Base-by-base conservation (phyloP, 2,888 invertebrate genomes). In the Oxystoma pomonae region DNA sequence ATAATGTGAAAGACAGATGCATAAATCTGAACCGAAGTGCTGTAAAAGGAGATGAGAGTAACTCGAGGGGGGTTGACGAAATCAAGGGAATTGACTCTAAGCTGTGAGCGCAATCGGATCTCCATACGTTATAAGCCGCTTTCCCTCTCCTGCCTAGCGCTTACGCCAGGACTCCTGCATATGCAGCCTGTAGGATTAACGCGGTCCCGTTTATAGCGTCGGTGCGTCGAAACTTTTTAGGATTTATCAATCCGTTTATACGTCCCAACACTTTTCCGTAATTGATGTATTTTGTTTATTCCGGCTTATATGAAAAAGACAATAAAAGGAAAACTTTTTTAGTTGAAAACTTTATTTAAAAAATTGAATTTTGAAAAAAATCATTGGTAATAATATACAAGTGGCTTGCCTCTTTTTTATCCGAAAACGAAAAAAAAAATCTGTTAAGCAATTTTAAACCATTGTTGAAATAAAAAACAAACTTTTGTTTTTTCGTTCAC, bases 21-120 rank as follows among this genome's bases (percentile, higher is more conserved):
- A n/a, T n/a, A 35, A 35, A 12, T 35, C 3, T 35, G 3, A 12
- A 12, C 5, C 3, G 35, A 35, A 35, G 35, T 7, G 35, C 35
- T 3, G 12, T 3, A 35, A 35, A 3, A 35, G 12, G 35, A 35
- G 35, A 35, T 35, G 35, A 12, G 35, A 35, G 3, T 7, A 7
- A 35, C 12, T 35, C 5, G 35, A 35, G 35, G 35, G 35, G 3
- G 35, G 12, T 3, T 35, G 3, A 12, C 35, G 3, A 35, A 35
- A 35, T 35, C 5, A 35, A 35, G 12, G 35, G 35, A 35, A 35
- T 35, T 35, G 5, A 12, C 35, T 12, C 5, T 63, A 63, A 59
- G 55, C 51, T 69, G 65, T 69, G 69, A 74, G 76, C 76, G 77
- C 76, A 78, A 78, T 78, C 77, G 76, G 78, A 78, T 78, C 77